Base-by-base conservation (phyloP, 2,888 invertebrate species). In the Theretra japonica region DNA sequence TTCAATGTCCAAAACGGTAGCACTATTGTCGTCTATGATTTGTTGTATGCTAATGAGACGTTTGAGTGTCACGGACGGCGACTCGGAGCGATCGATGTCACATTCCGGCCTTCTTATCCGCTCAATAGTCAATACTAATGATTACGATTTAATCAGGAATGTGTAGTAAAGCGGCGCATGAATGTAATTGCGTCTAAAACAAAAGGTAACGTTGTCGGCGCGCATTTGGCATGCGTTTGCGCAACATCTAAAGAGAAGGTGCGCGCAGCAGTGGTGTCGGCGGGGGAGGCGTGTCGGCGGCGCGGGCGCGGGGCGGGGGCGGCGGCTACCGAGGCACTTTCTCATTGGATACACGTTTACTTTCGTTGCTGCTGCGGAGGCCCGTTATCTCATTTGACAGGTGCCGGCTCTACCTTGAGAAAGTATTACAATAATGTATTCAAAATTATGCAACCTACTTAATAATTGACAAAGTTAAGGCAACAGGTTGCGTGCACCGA, bases 331-430 rank as follows among this genome's bases (percentile, higher is more conserved):
- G 53, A 53, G 74, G 83, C 90, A 92, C 93, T 94, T 94, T 94
- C 93, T 89, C 92, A 86, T 83, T 86, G 87, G 83, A 83, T 88
- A 87, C 87, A 90, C 93, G 89, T 90, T 94, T 93, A 92, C 93
- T 93, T 94, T 94, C 93, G 90, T 93, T 91, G 86, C 86, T 84
- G 85, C 84, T 86, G 86, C 80, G 80, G 81, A 86, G 86, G 85
- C 81, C 91, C 93, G 92, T 92, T 93, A 94, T 90, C 90, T 91
- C 91, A 92, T 93, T 93, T 88, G 88, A 90, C 94, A 94, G 94
- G 94, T 94, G 94, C 88, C 82, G 84, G 79, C 80, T 82, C 83
- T 86, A 83, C 83, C 83, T 85, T 89, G 91, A 88, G 93, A 93
- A 93, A 93, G 92, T 93, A 88, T 90, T 90, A 90, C 88, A 88